phyloP scores from a whole-genome alignment of 2,797 vertebrate genomes.

The Amblyraja radiata region DNA sequence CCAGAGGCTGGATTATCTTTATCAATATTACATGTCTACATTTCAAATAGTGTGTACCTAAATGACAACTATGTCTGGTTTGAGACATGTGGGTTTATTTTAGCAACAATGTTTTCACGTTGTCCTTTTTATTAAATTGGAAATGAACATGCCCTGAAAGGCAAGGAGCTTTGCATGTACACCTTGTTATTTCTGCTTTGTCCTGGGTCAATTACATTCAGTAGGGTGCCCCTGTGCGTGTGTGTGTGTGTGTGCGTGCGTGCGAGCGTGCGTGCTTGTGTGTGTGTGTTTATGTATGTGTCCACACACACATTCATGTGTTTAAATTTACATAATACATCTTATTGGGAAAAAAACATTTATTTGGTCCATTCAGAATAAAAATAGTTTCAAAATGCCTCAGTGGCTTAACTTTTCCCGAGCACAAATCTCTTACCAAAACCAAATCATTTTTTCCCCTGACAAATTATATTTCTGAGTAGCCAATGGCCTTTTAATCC shows the following conservation, averaged over 20 bases:
- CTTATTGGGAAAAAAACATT: not conserved
- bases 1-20: slow-evolving; percentile 31
- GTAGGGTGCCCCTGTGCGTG: not conserved
- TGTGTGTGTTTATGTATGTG: too few species aligned
- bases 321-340: not conserved
- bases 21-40: slow-evolving; percentile 26
- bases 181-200: slow-evolving; percentile 23
- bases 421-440: not conserved
- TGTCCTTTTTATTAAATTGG: slow-evolving; percentile 38
- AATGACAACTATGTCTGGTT: slow-evolving; percentile 11
- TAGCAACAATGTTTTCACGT: slow-evolving; percentile 36
- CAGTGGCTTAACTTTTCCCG: not conserved
- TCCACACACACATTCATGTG: too few species aligned
- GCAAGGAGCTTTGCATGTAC: not conserved
- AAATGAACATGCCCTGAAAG: slow-evolving; percentile 35
- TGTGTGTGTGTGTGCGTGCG: not conserved
- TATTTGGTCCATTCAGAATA: not conserved
- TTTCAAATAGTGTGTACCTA: slow-evolving; percentile 30
- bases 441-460: not conserved
- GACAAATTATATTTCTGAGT: not conserved
- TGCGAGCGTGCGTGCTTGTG: too few species aligned
- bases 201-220: not conserved
- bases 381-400: not conserved
- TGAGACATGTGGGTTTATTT: slow-evolving; percentile 38
- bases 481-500: not conserved